Percentiles rank a stretch among this genome's conserved stretches.
Evolutionary conservation across 2,888 invertebrate species (phyloP).

Genomic region (Spialia ferax): DNA sequence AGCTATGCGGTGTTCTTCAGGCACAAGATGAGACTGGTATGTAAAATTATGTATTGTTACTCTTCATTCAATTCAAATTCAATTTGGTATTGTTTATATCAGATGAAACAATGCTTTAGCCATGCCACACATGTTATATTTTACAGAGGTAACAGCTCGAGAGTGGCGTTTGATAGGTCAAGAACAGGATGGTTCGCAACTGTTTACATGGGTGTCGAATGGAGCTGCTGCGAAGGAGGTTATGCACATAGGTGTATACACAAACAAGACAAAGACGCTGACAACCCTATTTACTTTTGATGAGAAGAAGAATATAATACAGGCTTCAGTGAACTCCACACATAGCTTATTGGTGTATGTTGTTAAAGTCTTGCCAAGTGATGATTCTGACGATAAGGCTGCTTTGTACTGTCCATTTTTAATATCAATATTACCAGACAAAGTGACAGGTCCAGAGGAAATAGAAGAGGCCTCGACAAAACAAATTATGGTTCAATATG

Average conservation of each 20-base stretch:
- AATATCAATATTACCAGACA: slow-evolving; percentile 84
- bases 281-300: slow-evolving; percentile 88
- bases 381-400: slow-evolving; percentile 61
- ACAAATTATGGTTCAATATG: slow-evolving; percentile 93
- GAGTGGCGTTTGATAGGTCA: slow-evolving; percentile 94
- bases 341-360: slow-evolving; percentile 90
- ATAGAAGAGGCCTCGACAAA: slow-evolving; percentile 87
- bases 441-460: slow-evolving; percentile 64
- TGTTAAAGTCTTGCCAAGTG: slow-evolving; percentile 82
- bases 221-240: slow-evolving; percentile 61
- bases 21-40: slow-evolving; percentile 80
- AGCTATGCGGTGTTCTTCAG: slow-evolving; percentile 85
- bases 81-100: neutral
- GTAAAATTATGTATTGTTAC: slow-evolving; percentile 48
- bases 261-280: slow-evolving; percentile 86
- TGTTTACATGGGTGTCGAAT: slow-evolving; percentile 89
- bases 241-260: slow-evolving; percentile 87
- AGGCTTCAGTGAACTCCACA: slow-evolving; percentile 92
- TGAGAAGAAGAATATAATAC: slow-evolving; percentile 89
- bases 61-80: neutral
- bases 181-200: slow-evolving; percentile 91
- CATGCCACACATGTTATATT: neutral
- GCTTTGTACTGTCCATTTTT: slow-evolving; percentile 88
- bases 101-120: neutral
- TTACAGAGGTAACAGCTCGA: slow-evolving; percentile 87